Evolutionary conservation across 2,797 vertebrate species (phyloP).

Genomic region (Megaceryle alcyon): DNA sequence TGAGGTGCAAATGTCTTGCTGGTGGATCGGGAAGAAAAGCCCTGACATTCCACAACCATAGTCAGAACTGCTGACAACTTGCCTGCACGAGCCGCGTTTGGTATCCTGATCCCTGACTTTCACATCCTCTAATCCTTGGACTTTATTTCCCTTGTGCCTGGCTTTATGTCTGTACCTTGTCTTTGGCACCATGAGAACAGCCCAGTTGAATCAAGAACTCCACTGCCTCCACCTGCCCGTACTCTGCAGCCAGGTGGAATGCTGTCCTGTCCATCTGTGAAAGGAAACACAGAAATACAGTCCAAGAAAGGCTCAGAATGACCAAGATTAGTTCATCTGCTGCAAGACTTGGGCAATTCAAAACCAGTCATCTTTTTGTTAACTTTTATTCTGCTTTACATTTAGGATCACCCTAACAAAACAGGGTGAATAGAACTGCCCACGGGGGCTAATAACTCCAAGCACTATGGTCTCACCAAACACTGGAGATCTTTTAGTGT

Average conservation of each 20-base stretch:
- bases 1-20: neutral
- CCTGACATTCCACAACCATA: neutral
- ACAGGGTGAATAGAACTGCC: neutral
- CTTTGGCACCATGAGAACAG: slow-evolving; percentile 83
- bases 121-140: neutral
- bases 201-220: slow-evolving; percentile 87
- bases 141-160: neutral
- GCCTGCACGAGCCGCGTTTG: neutral
- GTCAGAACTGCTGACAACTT: neutral
- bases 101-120: neutral
- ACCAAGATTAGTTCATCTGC: neutral
- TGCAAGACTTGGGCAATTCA: neutral
- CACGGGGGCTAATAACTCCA: neutral
- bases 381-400: neutral
- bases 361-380: neutral
- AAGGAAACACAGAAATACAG: neutral
- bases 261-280: slow-evolving; percentile 84
- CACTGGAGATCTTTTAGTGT: neutral
- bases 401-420: neutral
- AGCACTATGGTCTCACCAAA: neutral
- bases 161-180: slow-evolving; percentile 81
- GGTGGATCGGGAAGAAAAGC: neutral
- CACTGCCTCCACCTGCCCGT: slow-evolving; percentile 83
- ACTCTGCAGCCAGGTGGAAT: slow-evolving; percentile 86
- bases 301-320: neutral